Evolutionary conservation across 2,797 vertebrate species (phyloP).

Genomic region (Trichosurus vulpecula): DNA sequence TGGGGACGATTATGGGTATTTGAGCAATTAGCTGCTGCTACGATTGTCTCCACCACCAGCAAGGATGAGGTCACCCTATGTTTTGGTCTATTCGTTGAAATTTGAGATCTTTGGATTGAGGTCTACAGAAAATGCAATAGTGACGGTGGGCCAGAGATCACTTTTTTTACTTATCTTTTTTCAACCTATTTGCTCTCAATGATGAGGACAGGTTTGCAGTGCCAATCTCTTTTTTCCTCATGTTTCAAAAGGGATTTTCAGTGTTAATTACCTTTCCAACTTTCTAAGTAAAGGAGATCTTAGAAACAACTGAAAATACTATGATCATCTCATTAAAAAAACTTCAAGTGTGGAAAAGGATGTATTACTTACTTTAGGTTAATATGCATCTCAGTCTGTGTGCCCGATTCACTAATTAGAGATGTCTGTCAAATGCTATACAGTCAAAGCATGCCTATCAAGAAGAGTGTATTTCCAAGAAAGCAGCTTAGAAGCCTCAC

Average conservation of each 20-base stretch:
- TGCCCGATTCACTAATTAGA: slow-evolving; percentile 77
- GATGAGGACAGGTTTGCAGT: background rate
- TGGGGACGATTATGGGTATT: background rate
- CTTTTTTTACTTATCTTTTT: background rate
- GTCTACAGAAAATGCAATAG: background rate
- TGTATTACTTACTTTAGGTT: slow-evolving; percentile 83
- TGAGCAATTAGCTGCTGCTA: background rate
- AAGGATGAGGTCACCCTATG: background rate
- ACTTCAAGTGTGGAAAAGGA: slow-evolving; percentile 71
- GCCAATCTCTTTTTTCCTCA: background rate
- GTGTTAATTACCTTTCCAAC: background rate
- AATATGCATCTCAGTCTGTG: slow-evolving; percentile 82
- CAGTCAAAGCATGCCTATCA: slow-evolving; percentile 84
- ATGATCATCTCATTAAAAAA: background rate
- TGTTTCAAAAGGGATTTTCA: background rate
- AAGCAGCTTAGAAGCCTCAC: slow-evolving; percentile 83
- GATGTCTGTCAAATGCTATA: slow-evolving; percentile 80
- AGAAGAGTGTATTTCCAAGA: slow-evolving; percentile 83
- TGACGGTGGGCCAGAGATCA: background rate
- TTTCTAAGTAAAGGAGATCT: background rate
- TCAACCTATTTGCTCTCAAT: slow-evolving; percentile 35
- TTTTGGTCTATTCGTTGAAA: background rate
- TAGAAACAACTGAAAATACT: slow-evolving; percentile 32
- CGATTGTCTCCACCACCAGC: background rate
- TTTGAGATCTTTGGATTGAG: background rate